Conservation (phyloP, 1,140 invertebrate species). For the Pachypsylla venusta region DNA sequence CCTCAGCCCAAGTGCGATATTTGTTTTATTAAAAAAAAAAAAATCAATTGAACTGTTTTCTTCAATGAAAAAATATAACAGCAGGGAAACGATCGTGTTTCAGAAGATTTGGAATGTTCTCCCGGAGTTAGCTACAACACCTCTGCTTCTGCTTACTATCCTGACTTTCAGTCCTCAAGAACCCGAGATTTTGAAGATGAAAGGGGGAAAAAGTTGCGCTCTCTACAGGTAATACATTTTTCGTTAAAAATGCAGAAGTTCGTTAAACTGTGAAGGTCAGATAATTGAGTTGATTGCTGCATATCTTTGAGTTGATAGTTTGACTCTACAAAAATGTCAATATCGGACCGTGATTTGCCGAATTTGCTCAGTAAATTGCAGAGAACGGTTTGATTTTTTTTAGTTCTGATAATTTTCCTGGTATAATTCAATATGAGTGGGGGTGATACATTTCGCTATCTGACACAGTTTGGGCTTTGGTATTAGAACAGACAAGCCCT, state of each 20-base stretch:
- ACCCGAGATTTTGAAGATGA: slow-evolving; percentile 31
- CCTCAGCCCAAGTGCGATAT: too few species aligned
- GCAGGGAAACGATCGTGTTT: too few species aligned
- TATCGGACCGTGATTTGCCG: too few species aligned
- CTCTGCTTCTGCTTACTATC: slow-evolving; percentile 35
- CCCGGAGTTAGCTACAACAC: slow-evolving; percentile 27
- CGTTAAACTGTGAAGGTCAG: background rate
- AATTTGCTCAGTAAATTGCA: too few species aligned
- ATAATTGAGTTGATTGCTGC: background rate
- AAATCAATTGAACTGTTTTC: too few species aligned
- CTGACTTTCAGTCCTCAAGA: slow-evolving; percentile 30
- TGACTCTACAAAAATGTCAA: too few species aligned
- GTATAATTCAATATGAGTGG: background rate
- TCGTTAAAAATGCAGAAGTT: background rate
- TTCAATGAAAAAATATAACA: too few species aligned
- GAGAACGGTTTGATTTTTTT: background rate
- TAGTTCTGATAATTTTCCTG: background rate
- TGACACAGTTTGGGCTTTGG: too few species aligned
- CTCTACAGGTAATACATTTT: slow-evolving; percentile 31
- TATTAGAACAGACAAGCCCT: too few species aligned
- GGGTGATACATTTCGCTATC: too few species aligned
- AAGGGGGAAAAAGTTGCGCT: slow-evolving; percentile 31
- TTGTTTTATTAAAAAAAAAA: too few species aligned
- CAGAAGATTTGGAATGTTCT: slow-evolving; percentile 4
- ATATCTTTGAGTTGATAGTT: background rate